Conservation (phyloP, 2,888 invertebrate species). For the Hypomecis punctinalis region DNA sequence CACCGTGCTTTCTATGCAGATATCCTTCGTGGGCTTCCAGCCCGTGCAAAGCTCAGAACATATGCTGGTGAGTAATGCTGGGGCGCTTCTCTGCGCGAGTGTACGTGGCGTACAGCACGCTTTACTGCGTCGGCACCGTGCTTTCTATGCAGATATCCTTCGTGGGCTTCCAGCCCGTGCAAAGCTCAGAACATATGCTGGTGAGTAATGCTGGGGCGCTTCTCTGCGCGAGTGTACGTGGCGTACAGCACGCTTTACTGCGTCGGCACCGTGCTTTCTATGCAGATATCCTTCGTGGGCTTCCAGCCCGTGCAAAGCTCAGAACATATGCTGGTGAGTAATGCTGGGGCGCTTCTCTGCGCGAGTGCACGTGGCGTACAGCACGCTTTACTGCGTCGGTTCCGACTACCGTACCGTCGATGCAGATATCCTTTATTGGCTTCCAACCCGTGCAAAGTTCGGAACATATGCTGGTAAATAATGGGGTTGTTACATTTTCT, state of each 20-base stretch:
- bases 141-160: slow-evolving; percentile 98
- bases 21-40: slow-evolving; percentile 95
- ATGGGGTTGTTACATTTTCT: too few species aligned
- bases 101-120: slow-evolving; percentile 96
- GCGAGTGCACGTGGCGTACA: slow-evolving; percentile 95
- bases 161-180: slow-evolving; percentile 96
- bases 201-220: slow-evolving; percentile 94
- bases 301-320: slow-evolving; percentile 97
- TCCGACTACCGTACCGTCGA: slow-evolving; percentile 90
- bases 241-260: slow-evolving; percentile 97
- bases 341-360: slow-evolving; percentile 97
- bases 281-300: slow-evolving; percentile 97
- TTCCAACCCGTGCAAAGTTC: slow-evolving; percentile 98
- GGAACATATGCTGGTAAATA: too few species aligned
- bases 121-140: slow-evolving; percentile 89
- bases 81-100: slow-evolving; percentile 93
- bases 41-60: slow-evolving; percentile 98
- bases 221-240: slow-evolving; percentile 93
- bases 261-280: slow-evolving; percentile 89
- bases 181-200: slow-evolving; percentile 98
- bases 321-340: slow-evolving; percentile 95
- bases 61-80: slow-evolving; percentile 95
- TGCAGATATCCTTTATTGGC: slow-evolving; percentile 97
- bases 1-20: slow-evolving; percentile 94
- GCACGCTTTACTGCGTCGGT: slow-evolving; percentile 93